Percentiles rank a stretch among this genome's conserved stretches.
Conservation (phyloP, 2,113 vertebrate species). For the human (Homo sapiens) region GRCh38 chr13:88068501-88069000, state of each 20-base stretch:
- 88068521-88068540: background rate
- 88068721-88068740: background rate
- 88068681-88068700: background rate
- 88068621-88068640: background rate
- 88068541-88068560: background rate
- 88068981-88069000: background rate
- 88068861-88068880: background rate
- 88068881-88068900: background rate
- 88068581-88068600: background rate
- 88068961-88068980: background rate
- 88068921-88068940: background rate
- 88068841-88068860: background rate
- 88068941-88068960: background rate
- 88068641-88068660: background rate
- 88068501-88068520: background rate
- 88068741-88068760: background rate
- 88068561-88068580: background rate
- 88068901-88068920: background rate
- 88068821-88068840: background rate
- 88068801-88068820: background rate
- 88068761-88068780: accelerated
- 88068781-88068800: background rate
- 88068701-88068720: accelerated
- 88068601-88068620: background rate
- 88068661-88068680: background rate